These are phyloP conservation scores for Trichogramma pretiosum DNA, from an alignment of 1,140 invertebrate species.

Conservation along the genomic window DNA sequence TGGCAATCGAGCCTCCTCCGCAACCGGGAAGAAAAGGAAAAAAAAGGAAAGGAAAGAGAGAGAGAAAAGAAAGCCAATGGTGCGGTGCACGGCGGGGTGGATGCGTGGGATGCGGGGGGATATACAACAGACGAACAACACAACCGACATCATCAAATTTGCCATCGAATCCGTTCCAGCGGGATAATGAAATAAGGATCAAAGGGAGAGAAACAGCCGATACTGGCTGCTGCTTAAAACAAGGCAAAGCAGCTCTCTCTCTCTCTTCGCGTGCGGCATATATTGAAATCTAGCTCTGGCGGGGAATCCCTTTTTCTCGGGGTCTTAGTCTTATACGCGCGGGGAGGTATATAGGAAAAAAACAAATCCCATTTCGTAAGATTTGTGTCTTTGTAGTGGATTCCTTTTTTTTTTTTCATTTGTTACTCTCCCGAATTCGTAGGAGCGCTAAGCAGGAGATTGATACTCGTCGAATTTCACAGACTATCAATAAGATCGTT, in stretches of 20 bases:
- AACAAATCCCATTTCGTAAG: constrained; percentile 28
- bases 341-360: constrained; percentile 10
- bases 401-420: neutral
- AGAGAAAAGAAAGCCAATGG: neutral
- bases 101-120: constrained; percentile 16
- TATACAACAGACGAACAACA: too few relatives aligned
- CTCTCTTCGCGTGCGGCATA: too few relatives aligned
- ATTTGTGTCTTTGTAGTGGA: neutral
- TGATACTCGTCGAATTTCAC: too few relatives aligned
- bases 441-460: too few relatives aligned
- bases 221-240: neutral
- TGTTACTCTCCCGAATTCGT: neutral
- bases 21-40: too few relatives aligned
- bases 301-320: too few relatives aligned
- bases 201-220: constrained; percentile 29
- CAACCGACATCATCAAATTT: constrained; percentile 31
- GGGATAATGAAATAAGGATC: constrained; percentile 45
- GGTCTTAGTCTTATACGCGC: too few relatives aligned
- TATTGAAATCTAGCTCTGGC: too few relatives aligned
- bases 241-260: constrained; percentile 6
- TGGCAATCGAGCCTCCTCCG: constrained; percentile 32
- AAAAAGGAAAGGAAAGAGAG: constrained; percentile 13
- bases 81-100: neutral
- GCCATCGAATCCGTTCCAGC: constrained; percentile 32
- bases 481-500: too few relatives aligned